phyloP scores from a whole-genome alignment of 2,888 invertebrate genomes.

The Aplocera efformata region DNA sequence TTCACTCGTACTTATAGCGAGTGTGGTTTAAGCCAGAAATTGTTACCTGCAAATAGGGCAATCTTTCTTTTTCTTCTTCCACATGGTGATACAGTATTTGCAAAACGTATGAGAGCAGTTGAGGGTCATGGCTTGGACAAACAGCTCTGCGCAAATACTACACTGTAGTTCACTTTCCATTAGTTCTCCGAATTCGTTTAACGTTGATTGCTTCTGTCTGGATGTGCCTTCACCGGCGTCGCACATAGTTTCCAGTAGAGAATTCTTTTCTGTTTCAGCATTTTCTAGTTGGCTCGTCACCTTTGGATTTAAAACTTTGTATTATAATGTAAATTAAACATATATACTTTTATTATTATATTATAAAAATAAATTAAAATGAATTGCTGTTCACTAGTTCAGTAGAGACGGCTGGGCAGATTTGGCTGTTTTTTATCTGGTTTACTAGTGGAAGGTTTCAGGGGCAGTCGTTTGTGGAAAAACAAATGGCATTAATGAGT shows the following conservation, averaged over 20 bases:
- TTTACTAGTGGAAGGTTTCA: too few relatives aligned
- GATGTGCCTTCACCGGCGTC: constrained; percentile 39
- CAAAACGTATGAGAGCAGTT: constrained; percentile 90
- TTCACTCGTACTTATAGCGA: too few relatives aligned
- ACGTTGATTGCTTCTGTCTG: constrained; percentile 44
- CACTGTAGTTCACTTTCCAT: constrained; percentile 87
- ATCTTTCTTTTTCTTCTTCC: constrained; percentile 84
- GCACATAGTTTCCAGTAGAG: constrained; percentile 44
- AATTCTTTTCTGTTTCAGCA: constrained; percentile 55
- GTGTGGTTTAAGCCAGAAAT: too few relatives aligned
- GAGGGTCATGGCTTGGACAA: constrained; percentile 84
- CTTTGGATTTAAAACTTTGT: constrained; percentile 39
- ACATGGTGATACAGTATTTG: constrained; percentile 83
- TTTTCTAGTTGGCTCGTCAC: constrained; percentile 50
- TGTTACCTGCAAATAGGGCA: constrained; percentile 87
- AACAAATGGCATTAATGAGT: too few relatives aligned
- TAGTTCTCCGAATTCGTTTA: constrained; percentile 72
- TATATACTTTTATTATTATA: too few relatives aligned
- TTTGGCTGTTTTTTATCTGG: too few relatives aligned
- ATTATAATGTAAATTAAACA: too few relatives aligned
- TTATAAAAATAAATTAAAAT: too few relatives aligned
- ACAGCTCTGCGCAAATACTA: constrained; percentile 87
- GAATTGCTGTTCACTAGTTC: too few relatives aligned
- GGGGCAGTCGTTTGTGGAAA: too few relatives aligned
- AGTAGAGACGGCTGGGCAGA: too few relatives aligned